Evolutionary conservation across 2,888 invertebrate species (phyloP).

Genomic region (Tryphoninae sp.): DNA sequence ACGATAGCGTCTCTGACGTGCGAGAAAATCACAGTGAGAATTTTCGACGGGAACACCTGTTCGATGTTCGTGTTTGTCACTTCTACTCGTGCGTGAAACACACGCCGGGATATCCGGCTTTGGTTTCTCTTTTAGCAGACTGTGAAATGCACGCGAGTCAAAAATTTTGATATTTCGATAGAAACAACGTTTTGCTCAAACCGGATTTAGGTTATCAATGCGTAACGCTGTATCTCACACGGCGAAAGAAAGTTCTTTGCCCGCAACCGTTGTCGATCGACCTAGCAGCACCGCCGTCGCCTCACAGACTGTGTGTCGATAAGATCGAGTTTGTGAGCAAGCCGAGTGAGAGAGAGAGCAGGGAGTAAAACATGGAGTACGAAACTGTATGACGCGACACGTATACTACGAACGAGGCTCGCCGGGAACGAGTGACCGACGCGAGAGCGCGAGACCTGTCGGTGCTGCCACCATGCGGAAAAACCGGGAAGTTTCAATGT

Average conservation of each 20-base stretch:
- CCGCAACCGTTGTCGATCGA: slow-evolving; percentile 15
- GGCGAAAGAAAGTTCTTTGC: neutral
- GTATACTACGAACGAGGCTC: neutral
- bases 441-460: neutral
- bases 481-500: neutral
- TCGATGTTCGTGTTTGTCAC: slow-evolving; percentile 65
- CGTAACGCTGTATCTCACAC: slow-evolving; percentile 12
- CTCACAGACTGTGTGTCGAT: slow-evolving; percentile 56
- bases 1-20: slow-evolving; percentile 20
- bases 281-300: slow-evolving; percentile 36
- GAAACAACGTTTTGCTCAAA: neutral
- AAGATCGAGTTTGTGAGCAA: slow-evolving; percentile 40
- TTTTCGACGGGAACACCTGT: slow-evolving; percentile 70
- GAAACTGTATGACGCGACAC: neutral
- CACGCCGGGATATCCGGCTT: neutral
- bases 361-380: neutral
- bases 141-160: neutral
- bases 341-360: neutral
- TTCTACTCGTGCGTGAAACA: neutral
- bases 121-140: neutral
- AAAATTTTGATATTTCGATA: neutral
- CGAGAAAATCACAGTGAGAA: slow-evolving; percentile 39
- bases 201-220: slow-evolving; percentile 19
- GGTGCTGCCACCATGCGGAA: neutral
- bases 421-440: too few relatives aligned